Evolutionary conservation across 23 tunicate genomes (phyloP).

Genomic region (Trididemnum clinides): DNA sequence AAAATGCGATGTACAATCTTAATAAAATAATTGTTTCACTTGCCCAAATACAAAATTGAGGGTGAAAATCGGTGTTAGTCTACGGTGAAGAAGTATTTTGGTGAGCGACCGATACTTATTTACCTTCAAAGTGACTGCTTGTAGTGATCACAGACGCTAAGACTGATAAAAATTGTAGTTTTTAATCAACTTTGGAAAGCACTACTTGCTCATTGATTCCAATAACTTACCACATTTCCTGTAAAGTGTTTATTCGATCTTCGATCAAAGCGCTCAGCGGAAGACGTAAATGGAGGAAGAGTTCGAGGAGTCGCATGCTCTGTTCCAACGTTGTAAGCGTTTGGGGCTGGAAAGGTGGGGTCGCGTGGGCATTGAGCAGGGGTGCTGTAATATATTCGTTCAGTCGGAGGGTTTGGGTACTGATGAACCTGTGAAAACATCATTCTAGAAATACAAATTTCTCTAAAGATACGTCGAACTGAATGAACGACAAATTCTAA

Average conservation of each 20-base stretch:
- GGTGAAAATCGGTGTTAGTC: too few species aligned
- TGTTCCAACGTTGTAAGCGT: constrained; percentile 37
- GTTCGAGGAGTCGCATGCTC: background rate
- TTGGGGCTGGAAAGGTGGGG: constrained; percentile 73
- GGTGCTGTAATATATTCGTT: constrained; percentile 67
- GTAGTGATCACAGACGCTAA: too few species aligned
- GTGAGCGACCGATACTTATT: too few species aligned
- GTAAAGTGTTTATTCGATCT: constrained; percentile 74
- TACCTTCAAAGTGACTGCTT: too few species aligned
- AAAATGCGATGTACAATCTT: too few species aligned
- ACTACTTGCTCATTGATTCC: background rate
- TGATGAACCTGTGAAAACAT: constrained; percentile 45
- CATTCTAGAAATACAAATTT: background rate
- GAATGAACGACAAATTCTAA: too few species aligned
- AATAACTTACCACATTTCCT: constrained; percentile 57
- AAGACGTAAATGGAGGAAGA: constrained; percentile 70
- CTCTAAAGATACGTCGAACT: too few species aligned
- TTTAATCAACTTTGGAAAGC: too few species aligned
- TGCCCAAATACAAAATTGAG: too few species aligned
- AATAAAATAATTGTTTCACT: too few species aligned
- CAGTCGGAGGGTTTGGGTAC: constrained; percentile 63
- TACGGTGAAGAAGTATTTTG: too few species aligned
- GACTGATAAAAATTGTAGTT: too few species aligned
- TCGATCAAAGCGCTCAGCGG: constrained; percentile 78
- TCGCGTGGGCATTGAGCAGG: constrained; percentile 73